Evolutionary conservation across 2,888 invertebrate species (phyloP), one percentile per base, ranked within the genome.

Genomic region (Zaprionus lineosus): DNA sequence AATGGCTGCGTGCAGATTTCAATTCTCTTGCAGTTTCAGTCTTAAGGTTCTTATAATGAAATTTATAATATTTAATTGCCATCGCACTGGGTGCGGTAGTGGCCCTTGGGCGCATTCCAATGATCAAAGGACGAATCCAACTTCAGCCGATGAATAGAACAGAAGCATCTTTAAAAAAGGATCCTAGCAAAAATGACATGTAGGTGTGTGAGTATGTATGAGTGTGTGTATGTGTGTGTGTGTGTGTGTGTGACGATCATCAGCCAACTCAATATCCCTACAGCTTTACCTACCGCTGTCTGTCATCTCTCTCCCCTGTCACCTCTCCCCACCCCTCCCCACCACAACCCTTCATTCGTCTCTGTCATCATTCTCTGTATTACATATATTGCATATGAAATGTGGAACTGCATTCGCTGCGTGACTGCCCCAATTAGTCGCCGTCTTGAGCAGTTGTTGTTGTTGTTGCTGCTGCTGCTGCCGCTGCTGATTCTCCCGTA

Each of bases 31-130:
- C n/a, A 12, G 18, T 7, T 53, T 28, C 7, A 31, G 16, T 50
- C 57, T 71, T 60, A 66, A 34, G 46, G 31, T 40, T 60, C 65
- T 56, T 72, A 63, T 72, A 79, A 72, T 83, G 55, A 60, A 68
- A 72, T 83, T 77, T 79, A 75, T 55, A 74, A 71, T 71, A 74
- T 68, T 68, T 71, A 76, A 77, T 77, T 77, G 79, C 55, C 47
- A 40, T n/a, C 7, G 26, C 37, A 29, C 16, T 9, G 48, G 52
- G 61, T 52, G 46, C 56, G 33, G 31, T 34, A 18, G n/a, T 39
- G 56, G 28, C 43, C 43, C 60, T 14, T 16, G 24, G 50, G 44
- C 48, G 12, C 40, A 58, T 69, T 52, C 31, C 24, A 15, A 7
- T 21, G 26, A 8, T 3, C 6, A 9, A 7, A 21, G 19, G 11